Evolutionary conservation across 2,888 invertebrate species (phyloP).

Genomic region (Oxyteleia sp.): DNA sequence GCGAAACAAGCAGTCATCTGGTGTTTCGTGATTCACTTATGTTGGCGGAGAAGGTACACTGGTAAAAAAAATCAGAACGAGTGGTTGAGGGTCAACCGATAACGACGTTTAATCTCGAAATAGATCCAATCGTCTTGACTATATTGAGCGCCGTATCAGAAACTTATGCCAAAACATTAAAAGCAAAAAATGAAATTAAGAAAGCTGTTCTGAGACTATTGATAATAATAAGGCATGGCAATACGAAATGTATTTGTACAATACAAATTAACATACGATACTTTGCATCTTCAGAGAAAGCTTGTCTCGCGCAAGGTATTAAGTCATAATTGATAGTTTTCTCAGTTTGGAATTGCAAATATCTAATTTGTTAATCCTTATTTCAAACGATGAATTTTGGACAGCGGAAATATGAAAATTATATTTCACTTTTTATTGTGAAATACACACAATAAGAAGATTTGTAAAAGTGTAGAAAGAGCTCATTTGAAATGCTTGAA

Average conservation of each 20-base stretch:
- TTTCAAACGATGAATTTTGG: neutral
- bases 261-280: too few relatives aligned
- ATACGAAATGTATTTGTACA: too few relatives aligned
- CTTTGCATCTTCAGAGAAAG: conserved; percentile 46
- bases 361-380: neutral
- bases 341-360: neutral
- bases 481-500: conserved; percentile 17
- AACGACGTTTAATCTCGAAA: conserved; percentile 43
- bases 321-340: conserved; percentile 33
- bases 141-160: too few relatives aligned
- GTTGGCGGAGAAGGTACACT: conserved; percentile 11
- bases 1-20: conserved; percentile 31
- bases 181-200: too few relatives aligned
- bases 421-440: neutral
- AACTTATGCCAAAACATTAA: too few relatives aligned
- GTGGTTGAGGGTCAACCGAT: conserved; percentile 38
- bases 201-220: too few relatives aligned
- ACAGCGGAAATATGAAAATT: neutral
- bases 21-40: conserved; percentile 32
- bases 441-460: neutral
- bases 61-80: conserved; percentile 21
- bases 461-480: neutral
- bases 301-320: conserved; percentile 2
- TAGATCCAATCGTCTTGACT: conserved; percentile 31
- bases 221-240: too few relatives aligned